phyloP scores from a whole-genome alignment of 1,140 invertebrate genomes.

The Marisa cornuarietis region DNA sequence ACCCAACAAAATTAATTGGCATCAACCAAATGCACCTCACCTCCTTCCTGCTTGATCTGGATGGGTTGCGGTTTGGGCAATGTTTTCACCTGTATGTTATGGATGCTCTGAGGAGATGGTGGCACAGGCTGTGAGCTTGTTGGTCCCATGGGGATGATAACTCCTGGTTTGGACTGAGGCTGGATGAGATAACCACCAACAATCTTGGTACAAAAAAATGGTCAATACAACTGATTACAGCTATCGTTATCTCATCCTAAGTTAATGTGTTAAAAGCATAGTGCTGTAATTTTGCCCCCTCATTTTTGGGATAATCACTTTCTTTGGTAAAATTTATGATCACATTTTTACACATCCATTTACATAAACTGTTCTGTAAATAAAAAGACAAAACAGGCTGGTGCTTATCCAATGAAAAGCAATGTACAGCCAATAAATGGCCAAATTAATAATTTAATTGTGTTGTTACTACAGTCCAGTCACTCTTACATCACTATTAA shows the following conservation, averaged over 20 bases:
- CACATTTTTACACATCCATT: too few relatives aligned
- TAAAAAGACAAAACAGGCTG: too few relatives aligned
- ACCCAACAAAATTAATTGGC: too few relatives aligned
- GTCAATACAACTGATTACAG: too few relatives aligned
- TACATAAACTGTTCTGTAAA: too few relatives aligned
- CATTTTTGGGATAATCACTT: background rate
- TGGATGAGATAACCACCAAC: background rate
- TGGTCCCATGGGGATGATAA: conserved; percentile 59
- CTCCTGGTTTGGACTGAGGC: conserved; percentile 51
- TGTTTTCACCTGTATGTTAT: conserved; percentile 55
- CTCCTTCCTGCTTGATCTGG: conserved; percentile 64
- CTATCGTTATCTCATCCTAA: background rate
- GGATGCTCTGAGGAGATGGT: conserved; percentile 42
- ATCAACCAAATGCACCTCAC: conserved; percentile 33
- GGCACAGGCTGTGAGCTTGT: conserved; percentile 29
- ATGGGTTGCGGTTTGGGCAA: conserved; percentile 54
- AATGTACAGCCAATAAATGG: too few relatives aligned
- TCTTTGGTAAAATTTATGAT: too few relatives aligned
- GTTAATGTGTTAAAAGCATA: background rate
- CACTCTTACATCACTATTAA: too few relatives aligned
- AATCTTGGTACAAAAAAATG: too few relatives aligned
- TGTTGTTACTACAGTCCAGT: too few relatives aligned
- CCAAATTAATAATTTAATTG: too few relatives aligned
- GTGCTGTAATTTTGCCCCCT: background rate
- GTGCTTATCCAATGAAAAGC: too few relatives aligned